Conservation (phyloP, 2,888 invertebrate genomes). For the Taphrorychus bicolor region DNA sequence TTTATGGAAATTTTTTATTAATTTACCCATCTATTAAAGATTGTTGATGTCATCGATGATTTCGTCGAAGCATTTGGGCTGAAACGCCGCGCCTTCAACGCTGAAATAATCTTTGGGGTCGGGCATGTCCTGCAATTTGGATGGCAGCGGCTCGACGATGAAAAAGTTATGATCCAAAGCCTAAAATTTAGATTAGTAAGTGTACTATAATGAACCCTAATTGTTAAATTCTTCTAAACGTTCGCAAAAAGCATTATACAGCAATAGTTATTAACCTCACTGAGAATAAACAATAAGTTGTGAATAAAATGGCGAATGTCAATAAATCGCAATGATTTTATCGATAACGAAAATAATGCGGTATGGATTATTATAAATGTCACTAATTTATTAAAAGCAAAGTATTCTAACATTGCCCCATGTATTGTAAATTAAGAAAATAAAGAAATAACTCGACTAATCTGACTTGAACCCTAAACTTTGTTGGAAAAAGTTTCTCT, state of each 20-base stretch:
- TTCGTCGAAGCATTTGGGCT: conserved; percentile 51
- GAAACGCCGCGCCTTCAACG: conserved; percentile 42
- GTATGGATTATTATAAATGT: conserved; percentile 3
- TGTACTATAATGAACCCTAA: no score
- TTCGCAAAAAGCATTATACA: no score
- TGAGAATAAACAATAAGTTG: background rate
- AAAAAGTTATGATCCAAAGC: conserved; percentile 79
- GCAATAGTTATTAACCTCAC: no score
- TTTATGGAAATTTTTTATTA: background rate
- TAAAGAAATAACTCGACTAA: no score
- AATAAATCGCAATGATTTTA: background rate
- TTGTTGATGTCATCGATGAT: conserved; percentile 44
- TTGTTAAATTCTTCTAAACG: no score
- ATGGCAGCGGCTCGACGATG: conserved; percentile 70
- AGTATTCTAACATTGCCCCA: no score
- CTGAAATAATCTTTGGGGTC: conserved; percentile 62
- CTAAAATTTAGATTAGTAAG: conserved; percentile 60
- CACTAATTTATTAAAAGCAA: no score
- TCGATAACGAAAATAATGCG: background rate
- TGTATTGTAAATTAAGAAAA: no score
- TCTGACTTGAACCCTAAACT: no score
- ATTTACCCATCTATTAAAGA: no score
- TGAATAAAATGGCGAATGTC: no score
- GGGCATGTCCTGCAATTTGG: conserved; percentile 71
- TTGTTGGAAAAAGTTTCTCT: no score